These are phyloP conservation scores for Emydura subglobosa DNA, from an alignment of 2,113 vertebrate genomes.

Conservation along the genomic window DNA sequence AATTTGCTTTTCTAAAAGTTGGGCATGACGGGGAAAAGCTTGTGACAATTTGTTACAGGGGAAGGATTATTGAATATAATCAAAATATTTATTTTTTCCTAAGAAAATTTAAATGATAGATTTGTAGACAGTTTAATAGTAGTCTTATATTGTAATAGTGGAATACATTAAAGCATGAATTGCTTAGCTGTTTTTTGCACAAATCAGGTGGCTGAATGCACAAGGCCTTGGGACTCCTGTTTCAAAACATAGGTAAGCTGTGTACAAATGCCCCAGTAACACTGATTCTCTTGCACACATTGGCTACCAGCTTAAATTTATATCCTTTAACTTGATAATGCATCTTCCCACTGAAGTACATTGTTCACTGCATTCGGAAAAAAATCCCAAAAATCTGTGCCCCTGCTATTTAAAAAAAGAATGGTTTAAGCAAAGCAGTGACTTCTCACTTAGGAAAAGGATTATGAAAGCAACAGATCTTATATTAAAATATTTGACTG, in stretches of 20 bases:
- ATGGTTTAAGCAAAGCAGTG: slow-evolving; percentile 2
- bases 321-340: not conserved
- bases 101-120: not conserved
- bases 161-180: not conserved
- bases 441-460: slow-evolving; percentile 20
- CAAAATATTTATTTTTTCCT: not conserved
- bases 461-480: slow-evolving; percentile 28
- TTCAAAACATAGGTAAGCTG: not conserved
- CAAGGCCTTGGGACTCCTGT: not conserved
- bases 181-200: not conserved
- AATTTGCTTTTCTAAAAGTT: not conserved
- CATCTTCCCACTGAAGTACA: not conserved
- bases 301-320: not conserved
- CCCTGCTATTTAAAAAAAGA: not conserved
- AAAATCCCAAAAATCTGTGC: not conserved
- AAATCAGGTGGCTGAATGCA: not conserved
- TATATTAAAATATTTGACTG: slow-evolving; percentile 47
- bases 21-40: not conserved
- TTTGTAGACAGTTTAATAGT: not conserved
- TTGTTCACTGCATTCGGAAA: not conserved
- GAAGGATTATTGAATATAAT: not conserved
- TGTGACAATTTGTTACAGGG: not conserved
- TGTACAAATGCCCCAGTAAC: not conserved
- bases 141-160: not conserved
- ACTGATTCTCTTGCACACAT: not conserved